Evolutionary conservation across 2,113 vertebrate genomes (phyloP), one percentile per base, ranked within the genome.

Genomic region (Siphamia tubifer): DNA sequence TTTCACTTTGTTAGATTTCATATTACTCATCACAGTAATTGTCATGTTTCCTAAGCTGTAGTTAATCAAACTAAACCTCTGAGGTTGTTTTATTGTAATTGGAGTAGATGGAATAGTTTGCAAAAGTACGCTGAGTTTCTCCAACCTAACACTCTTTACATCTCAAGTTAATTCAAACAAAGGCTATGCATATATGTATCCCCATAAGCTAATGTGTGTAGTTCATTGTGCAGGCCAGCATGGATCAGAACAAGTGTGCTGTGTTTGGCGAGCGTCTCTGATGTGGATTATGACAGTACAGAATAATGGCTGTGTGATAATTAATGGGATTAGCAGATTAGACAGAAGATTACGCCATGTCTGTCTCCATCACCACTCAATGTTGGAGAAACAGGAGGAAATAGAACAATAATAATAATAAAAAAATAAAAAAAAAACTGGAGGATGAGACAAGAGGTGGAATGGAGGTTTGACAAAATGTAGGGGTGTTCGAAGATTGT

Each of bases 271-370:
- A 23, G 25, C 19, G 63, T 73, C 75, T 81, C 53, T 28, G 7
- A 24, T 28, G 66, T 17, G 75, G 74, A 87, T 90, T 86, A 86
- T 34, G 27, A 48, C 52, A 36, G 36, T 45, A 23, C 31, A 65
- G 54, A 75, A 82, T 82, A 87, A 87, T 87, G 79, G 62, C 53
- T 77, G 60, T 81, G 81, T 69, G 65, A 85, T 90, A 89, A 92
- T 91, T 89, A 90, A 90, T 85, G 72, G 84, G 81, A 92, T 91
- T 91, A 86, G 48, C 57, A 86, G 84, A 90, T 89, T 87, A 87
- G 61, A 87, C 39, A 48, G 42, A 42, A 54, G 72, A 83, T 80
- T 73, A 84, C 13, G 5, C 13, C 11, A n/a, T 35, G 48, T 52
- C 51, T 70, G 52, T 52, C 61, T 70, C 48, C 67, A 73, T 68